phyloP scores from a whole-genome alignment of 2,113 vertebrate genomes.

The Pachycephala philippinensis region DNA sequence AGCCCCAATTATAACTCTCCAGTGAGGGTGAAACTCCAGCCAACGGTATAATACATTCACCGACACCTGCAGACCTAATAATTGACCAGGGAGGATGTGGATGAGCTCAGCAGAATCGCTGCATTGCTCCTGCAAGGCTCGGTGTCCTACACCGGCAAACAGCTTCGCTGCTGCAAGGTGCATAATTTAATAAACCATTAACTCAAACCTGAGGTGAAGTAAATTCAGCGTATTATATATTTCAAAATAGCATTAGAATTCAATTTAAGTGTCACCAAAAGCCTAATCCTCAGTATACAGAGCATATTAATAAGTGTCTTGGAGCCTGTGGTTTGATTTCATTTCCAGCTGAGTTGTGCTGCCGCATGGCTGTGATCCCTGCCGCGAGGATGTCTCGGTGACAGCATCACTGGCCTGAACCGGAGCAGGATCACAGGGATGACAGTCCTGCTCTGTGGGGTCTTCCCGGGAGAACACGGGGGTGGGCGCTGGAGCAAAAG shows the following conservation, averaged over 20 bases:
- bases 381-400: neutral
- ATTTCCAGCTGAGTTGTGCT: constrained; percentile 22
- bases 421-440: rapidly evolving
- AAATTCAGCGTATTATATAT: constrained; percentile 53
- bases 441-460: neutral
- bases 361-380: neutral
- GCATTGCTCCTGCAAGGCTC: constrained; percentile 5
- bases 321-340: constrained; percentile 37
- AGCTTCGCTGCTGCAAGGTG: constrained; percentile 6
- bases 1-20: neutral
- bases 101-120: constrained; percentile 29
- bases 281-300: constrained; percentile 41
- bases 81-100: neutral
- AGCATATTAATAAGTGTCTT: constrained; percentile 40
- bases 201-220: constrained; percentile 62
- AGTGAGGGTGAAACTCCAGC: neutral
- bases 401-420: neutral
- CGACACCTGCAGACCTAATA: constrained; percentile 5
- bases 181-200: constrained; percentile 65
- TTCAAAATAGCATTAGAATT: constrained; percentile 69
- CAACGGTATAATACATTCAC: neutral
- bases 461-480: neutral
- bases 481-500: neutral
- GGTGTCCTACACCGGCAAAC: neutral
- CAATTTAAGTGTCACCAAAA: constrained; percentile 64